These are phyloP conservation scores for Rhyzopertha dominica DNA, from an alignment of 1,140 invertebrate species.

Conservation along the genomic window DNA sequence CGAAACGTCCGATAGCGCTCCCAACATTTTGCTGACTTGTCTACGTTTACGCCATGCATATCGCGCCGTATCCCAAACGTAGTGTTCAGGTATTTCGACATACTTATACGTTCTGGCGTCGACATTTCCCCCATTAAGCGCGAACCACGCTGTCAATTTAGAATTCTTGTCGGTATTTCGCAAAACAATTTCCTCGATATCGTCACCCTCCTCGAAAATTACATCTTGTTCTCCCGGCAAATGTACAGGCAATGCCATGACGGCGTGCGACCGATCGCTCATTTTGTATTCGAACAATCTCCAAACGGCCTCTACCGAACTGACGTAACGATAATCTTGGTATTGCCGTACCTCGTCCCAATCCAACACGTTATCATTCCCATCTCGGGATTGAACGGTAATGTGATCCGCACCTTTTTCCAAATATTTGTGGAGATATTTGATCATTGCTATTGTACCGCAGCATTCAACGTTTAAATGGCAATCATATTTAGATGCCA, in stretches of 20 bases:
- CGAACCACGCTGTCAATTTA: constrained; percentile 4
- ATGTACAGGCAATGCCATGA: constrained; percentile 14
- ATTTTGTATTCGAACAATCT: constrained; percentile 11
- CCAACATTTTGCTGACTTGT: not conserved
- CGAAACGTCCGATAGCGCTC: not conserved
- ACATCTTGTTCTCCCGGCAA: not conserved
- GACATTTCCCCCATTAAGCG: not conserved
- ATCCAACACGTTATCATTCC: not conserved
- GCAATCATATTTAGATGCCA: not conserved
- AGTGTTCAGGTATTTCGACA: constrained; percentile 8
- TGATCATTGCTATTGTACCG: not conserved
- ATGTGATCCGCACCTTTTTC: constrained; percentile 3
- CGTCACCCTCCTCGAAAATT: not conserved
- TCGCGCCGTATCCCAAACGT: not conserved
- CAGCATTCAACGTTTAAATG: constrained; percentile 1
- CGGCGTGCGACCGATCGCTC: constrained; percentile 14
- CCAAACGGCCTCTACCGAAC: constrained; percentile 11
- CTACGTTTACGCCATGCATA: not conserved
- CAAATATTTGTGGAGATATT: not conserved
- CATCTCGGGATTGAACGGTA: not conserved
- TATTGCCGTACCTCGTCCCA: constrained; percentile 4
- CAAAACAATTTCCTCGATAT: not conserved
- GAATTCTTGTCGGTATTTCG: not conserved
- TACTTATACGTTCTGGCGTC: not conserved
- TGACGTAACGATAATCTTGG: constrained; percentile 12